Base-by-base conservation (phyloP, 35 echinoderm and acorn worm genomes). In the Anneissia japonica region DNA sequence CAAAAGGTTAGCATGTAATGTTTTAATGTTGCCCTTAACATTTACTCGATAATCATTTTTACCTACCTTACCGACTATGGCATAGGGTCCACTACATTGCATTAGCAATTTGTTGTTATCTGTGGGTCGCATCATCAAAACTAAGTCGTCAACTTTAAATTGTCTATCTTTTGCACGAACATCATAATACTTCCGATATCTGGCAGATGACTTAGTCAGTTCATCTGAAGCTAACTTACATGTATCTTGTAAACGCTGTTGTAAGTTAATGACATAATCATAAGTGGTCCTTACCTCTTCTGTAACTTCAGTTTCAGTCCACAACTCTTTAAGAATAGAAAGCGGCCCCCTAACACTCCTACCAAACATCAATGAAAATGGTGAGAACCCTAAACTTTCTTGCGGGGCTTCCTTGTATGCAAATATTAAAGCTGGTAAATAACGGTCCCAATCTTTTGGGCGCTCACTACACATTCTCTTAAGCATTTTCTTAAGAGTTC, bases 381-480 rank as follows among this genome's bases (percentile, higher is more conserved):
- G 87, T 5, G 32, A 82, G 76, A 88, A 88, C 29, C 77, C 41
- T 2, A 81, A 34, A 40, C 77, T 73, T 55, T 72, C 87, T 39
- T 88, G 87, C 3, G 87, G 87, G 3, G 13, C 46, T 81, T 88
- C 55, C 10, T 79, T 73, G 56, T 89, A 82, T 31, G 79, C 31
- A 79, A 90, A 90, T 37, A 84, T 35, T 23, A 84, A 34, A 9
- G 82, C 81, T 23, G 55, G 56, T 23, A 90, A 19, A 84, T 84
- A 84, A 11, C 88, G 14, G 30, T 90, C 82, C 87, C 87, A 89
- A 36, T 89, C 87, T 37, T 75, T 64, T 7, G 87, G 87, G 21
- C 87, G 13, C 19, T 89, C 85, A 11, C 37, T 39, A 46, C 85
- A 87, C 85, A 87, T 80, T 55, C 38, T 80, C 30, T 43, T 76